Percentiles rank a stretch among this genome's conserved stretches.
Evolutionary conservation across 1,140 invertebrate species (phyloP).

Genomic region (Aradophagus sp.): DNA sequence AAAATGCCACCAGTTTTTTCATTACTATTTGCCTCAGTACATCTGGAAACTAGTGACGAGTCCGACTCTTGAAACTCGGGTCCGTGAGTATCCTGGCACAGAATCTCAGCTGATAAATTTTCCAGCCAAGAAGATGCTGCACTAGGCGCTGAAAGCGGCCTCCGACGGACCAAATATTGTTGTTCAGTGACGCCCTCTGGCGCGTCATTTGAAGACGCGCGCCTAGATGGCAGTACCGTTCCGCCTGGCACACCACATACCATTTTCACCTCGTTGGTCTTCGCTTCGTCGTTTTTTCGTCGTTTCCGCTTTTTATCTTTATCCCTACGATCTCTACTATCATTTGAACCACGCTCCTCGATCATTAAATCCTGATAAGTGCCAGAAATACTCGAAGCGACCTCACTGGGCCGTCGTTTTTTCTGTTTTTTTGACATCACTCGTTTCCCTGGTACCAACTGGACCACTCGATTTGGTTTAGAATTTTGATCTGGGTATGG

Average conservation of each 20-base stretch:
- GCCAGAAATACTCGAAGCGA: slow-evolving; percentile 81
- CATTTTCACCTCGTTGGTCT: slow-evolving; percentile 33
- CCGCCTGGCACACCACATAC: slow-evolving; percentile 34
- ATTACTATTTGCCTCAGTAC: slow-evolving; percentile 5
- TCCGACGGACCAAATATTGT: too few relatives aligned
- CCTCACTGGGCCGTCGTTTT: slow-evolving; percentile 81
- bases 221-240: slow-evolving; percentile 51
- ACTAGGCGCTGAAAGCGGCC: slow-evolving; percentile 62
- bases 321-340: slow-evolving; percentile 61
- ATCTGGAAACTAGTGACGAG: too few relatives aligned
- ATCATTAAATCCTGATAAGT: slow-evolving; percentile 76
- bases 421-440: slow-evolving; percentile 17
- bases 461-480: too few relatives aligned
- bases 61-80: too few relatives aligned
- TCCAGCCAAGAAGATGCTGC: slow-evolving; percentile 43
- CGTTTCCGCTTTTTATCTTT: slow-evolving; percentile 70
- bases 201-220: slow-evolving; percentile 61
- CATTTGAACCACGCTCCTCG: slow-evolving; percentile 60
- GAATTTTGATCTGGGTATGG: too few relatives aligned
- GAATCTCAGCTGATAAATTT: slow-evolving; percentile 3
- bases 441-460: background rate
- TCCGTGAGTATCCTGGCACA: background rate
- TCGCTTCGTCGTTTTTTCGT: slow-evolving; percentile 66
- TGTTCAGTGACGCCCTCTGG: too few relatives aligned
- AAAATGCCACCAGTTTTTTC: slow-evolving; percentile 21